Evolutionary conservation across 1,140 invertebrate genomes (phyloP).

Genomic region (Periplaneta americana): DNA sequence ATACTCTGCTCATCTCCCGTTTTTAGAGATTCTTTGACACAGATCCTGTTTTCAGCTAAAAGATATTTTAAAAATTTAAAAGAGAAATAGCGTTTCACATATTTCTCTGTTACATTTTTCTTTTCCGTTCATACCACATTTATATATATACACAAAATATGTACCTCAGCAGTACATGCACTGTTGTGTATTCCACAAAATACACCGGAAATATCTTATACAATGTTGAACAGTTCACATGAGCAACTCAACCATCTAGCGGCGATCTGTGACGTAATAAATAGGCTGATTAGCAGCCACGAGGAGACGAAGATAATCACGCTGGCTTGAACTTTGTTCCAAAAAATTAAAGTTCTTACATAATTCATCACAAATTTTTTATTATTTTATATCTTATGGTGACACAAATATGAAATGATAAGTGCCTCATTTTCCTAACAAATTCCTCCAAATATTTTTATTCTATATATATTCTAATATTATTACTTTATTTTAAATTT

Average conservation of each 20-base stretch:
- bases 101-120: background rate
- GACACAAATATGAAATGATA: slow-evolving; percentile 1
- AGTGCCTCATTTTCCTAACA: background rate
- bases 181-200: background rate
- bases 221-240: background rate
- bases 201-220: background rate
- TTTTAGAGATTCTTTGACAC: background rate
- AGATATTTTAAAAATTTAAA: background rate
- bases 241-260: background rate
- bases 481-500: background rate
- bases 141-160: background rate
- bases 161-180: too few relatives aligned
- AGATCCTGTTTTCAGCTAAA: background rate
- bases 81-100: background rate
- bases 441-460: background rate
- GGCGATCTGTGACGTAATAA: background rate
- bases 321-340: slow-evolving; percentile 3
- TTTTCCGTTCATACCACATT: background rate
- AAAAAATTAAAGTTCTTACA: background rate
- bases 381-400: background rate
- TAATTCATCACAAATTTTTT: slow-evolving; percentile 8
- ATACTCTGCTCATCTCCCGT: background rate
- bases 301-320: background rate
- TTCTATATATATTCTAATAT: slow-evolving; percentile 7
- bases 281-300: background rate